Evolutionary conservation across 2,888 invertebrate species (phyloP).

Genomic region (Tetragonisca angustula): DNA sequence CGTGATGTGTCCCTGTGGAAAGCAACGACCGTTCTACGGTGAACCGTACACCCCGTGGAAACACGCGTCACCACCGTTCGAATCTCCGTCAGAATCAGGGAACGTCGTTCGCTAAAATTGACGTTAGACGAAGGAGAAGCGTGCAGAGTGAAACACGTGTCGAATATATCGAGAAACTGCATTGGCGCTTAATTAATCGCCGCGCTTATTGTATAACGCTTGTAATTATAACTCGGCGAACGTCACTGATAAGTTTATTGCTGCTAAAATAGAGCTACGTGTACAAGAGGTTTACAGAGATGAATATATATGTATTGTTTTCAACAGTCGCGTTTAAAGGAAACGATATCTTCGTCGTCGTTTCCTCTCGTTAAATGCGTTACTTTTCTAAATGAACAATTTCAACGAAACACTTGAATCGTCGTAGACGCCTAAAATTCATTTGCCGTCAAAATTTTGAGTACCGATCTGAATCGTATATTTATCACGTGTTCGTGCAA

Average conservation of each 20-base stretch:
- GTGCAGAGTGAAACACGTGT: neutral
- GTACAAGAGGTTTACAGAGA: neutral
- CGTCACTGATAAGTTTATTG: neutral
- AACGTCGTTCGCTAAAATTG: neutral
- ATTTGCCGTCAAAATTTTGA: too few species aligned
- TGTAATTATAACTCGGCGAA: neutral
- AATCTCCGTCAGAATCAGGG: neutral
- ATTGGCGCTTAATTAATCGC: neutral
- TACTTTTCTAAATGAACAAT: neutral
- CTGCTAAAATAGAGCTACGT: neutral
- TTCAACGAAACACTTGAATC: too few species aligned
- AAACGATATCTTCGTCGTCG: neutral
- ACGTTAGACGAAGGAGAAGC: neutral
- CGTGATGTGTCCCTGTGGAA: constrained; percentile 45
- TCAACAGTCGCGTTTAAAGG: neutral
- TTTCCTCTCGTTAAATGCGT: neutral
- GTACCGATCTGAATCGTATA: too few species aligned
- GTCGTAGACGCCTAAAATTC: too few species aligned
- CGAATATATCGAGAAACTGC: neutral
- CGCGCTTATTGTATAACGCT: neutral
- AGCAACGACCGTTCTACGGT: constrained; percentile 35
- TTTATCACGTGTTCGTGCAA: too few species aligned
- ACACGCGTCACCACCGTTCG: constrained; percentile 15
- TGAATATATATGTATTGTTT: too few species aligned
- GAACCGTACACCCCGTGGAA: constrained; percentile 15